Percentiles rank a stretch among this genome's conserved stretches.
Conservation (phyloP, 2,113 vertebrate species). For the Turdus rufiventris region DNA sequence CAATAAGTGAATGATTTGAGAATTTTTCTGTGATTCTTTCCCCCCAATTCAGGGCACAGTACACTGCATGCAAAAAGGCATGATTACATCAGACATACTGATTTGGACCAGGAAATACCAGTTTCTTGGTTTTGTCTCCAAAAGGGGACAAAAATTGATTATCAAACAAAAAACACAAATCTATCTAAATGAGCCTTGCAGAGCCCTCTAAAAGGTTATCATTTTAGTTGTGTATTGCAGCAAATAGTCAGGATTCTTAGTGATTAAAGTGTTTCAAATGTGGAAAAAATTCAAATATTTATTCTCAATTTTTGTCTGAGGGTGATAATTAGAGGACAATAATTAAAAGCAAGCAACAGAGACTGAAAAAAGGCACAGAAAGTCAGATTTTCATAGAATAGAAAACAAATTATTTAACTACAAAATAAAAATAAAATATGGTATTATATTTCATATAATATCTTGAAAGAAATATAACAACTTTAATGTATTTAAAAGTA, state of each 20-base stretch:
- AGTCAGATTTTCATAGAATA: background rate
- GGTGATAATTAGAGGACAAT: background rate
- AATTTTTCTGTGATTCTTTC: background rate
- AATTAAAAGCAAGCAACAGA: background rate
- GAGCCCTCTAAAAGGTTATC: background rate
- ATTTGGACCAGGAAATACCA: background rate
- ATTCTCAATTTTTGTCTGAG: background rate
- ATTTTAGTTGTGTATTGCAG: background rate
- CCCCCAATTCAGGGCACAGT: background rate
- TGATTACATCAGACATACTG: background rate
- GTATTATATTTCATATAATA: background rate
- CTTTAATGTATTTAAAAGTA: background rate
- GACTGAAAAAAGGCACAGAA: background rate
- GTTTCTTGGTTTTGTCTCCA: background rate
- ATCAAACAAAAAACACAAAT: background rate
- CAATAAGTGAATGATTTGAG: background rate
- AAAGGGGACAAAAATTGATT: background rate
- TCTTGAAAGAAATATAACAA: background rate
- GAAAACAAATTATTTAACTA: background rate
- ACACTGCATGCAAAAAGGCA: background rate
- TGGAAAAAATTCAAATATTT: background rate
- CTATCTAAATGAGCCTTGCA: background rate
- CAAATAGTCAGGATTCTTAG: background rate
- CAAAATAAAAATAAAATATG: background rate
- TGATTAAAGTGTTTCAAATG: background rate